Conservation (phyloP, 2,113 vertebrate genomes). For the Trinectes maculatus region DNA sequence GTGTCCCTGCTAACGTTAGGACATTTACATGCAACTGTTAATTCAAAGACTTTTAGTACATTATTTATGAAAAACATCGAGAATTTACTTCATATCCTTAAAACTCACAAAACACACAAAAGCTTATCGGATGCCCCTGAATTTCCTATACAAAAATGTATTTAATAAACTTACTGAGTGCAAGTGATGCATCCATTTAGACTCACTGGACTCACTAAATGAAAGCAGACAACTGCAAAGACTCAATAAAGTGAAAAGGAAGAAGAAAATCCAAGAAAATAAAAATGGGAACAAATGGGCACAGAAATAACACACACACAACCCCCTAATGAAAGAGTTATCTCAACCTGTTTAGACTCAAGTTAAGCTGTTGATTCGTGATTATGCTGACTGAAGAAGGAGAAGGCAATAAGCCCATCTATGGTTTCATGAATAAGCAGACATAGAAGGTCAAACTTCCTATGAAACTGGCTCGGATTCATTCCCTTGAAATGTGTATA, state of each 20-base stretch:
- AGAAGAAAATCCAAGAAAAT: not conserved
- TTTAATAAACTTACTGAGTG: not conserved
- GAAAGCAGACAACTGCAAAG: not conserved
- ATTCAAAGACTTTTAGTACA: not conserved
- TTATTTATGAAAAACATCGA: not conserved
- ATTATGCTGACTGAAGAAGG: too few relatives aligned
- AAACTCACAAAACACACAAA: not conserved
- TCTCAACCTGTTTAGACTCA: not conserved
- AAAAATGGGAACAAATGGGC: conserved; percentile 4
- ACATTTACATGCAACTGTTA: conserved; percentile 6
- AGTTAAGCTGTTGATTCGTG: not conserved
- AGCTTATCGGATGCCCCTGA: conserved; percentile 3
- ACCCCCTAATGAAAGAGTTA: conserved; percentile 16
- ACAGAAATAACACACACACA: not conserved
- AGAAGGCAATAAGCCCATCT: too few relatives aligned
- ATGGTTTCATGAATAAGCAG: conserved; percentile 36
- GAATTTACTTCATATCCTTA: not conserved
- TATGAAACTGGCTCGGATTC: conserved; percentile 13
- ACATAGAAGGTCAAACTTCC: not conserved
- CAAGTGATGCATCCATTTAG: not conserved
- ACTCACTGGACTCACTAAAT: not conserved
- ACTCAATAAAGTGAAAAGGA: not conserved
- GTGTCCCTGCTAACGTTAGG: not conserved
- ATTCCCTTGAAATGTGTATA: conserved; percentile 53
- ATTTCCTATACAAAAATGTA: conserved; percentile 5